Conservation (phyloP, 2,113 vertebrate genomes). For the Gnathonemus echidnorhynchus region DNA sequence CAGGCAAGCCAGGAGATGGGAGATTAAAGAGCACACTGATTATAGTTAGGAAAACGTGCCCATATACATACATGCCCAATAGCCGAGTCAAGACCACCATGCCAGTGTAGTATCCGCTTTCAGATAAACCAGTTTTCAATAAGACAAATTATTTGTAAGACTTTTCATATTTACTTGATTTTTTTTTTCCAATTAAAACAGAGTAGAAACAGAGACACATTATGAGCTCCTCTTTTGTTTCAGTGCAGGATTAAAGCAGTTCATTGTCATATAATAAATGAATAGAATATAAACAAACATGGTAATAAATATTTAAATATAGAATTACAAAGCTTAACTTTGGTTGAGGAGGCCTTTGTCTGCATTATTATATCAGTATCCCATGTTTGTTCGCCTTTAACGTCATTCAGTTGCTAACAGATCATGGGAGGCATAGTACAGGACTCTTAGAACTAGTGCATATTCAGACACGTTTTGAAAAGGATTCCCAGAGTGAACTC, state of each 20-base stretch:
- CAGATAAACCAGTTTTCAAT: background rate
- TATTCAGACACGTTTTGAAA: conserved; percentile 39
- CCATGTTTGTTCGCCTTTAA: background rate
- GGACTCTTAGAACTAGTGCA: background rate
- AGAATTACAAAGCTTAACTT: background rate
- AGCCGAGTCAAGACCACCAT: background rate
- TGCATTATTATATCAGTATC: background rate
- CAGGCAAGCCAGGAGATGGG: background rate
- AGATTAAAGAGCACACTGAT: background rate
- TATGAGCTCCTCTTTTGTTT: background rate
- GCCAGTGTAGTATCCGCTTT: background rate
- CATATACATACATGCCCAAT: background rate
- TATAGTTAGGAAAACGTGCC: background rate
- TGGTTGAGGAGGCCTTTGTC: background rate
- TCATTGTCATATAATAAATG: background rate
- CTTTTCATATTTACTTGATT: background rate
- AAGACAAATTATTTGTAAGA: background rate
- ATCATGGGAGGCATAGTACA: background rate
- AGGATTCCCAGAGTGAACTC: conserved; percentile 42
- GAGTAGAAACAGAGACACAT: background rate
- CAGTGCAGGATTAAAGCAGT: background rate
- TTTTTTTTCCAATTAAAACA: background rate
- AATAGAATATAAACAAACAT: background rate
- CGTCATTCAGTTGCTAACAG: background rate
- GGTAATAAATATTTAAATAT: background rate